These are phyloP conservation scores for Solen grandis DNA, from an alignment of 1,140 invertebrate genomes.

Conservation along the genomic window DNA sequence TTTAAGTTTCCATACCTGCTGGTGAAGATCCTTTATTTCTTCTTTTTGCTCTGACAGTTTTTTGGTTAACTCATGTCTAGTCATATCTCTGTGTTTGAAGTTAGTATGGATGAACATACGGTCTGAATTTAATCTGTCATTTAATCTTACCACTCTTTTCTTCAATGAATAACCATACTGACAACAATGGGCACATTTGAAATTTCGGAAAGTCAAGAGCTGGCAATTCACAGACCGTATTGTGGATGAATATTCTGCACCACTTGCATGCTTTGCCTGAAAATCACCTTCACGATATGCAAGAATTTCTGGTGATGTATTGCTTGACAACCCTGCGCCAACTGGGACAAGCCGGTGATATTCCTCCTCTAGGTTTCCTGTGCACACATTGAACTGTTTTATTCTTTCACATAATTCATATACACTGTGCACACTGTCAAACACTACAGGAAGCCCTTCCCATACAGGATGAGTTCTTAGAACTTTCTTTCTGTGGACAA, in stretches of 20 bases:
- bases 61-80: too few species aligned
- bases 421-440: too few species aligned
- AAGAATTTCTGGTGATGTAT: not conserved
- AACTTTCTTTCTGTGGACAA: too few species aligned
- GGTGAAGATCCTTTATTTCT: conserved; percentile 2
- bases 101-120: too few species aligned
- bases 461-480: too few species aligned
- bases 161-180: not conserved
- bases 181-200: not conserved
- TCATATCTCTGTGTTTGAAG: too few species aligned
- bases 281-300: not conserved
- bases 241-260: not conserved
- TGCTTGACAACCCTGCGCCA: not conserved
- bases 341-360: not conserved
- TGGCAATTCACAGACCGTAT: not conserved
- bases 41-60: conserved; percentile 20
- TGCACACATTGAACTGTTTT: conserved; percentile 1
- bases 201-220: not conserved
- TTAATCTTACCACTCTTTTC: not conserved
- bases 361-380: not conserved
- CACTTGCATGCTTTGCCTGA: not conserved
- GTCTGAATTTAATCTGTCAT: not conserved
- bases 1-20: not conserved
- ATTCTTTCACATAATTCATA: too few species aligned
- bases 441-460: too few species aligned